These are phyloP conservation scores for Stegostoma tigrinum DNA, from an alignment of 2,113 vertebrate species.

Conservation along the genomic window DNA sequence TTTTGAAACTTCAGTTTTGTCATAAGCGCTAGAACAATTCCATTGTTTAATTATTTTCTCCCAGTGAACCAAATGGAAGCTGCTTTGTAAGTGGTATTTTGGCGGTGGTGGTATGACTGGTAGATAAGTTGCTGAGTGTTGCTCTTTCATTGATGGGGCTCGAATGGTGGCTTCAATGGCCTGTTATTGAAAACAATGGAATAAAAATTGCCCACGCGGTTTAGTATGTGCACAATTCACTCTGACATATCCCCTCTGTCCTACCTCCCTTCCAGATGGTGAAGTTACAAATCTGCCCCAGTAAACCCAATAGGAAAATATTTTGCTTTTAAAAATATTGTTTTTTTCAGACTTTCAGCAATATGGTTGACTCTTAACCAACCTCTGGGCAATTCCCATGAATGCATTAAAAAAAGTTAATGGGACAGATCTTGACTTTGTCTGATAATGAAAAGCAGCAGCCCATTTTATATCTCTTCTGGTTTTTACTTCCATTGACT, in stretches of 20 bases:
- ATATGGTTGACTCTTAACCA: too few relatives aligned
- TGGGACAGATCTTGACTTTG: too few relatives aligned
- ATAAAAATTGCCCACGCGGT: not conserved
- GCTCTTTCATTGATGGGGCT: not conserved
- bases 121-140: not conserved
- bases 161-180: not conserved
- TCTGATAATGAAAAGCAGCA: not conserved
- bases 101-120: not conserved
- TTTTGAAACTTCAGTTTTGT: not conserved
- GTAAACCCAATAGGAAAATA: not conserved
- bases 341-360: not conserved
- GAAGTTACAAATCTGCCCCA: not conserved
- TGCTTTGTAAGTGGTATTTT: not conserved
- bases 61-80: not conserved
- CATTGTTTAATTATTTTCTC: not conserved
- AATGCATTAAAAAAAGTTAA: too few relatives aligned
- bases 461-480: not conserved
- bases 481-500: not conserved
- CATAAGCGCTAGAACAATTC: not conserved
- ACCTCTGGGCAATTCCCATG: too few relatives aligned
- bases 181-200: not conserved
- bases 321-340: not conserved
- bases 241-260: not conserved
- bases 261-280: not conserved
- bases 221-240: not conserved